Evolutionary conservation across 2,888 invertebrate genomes (phyloP).

Genomic region (Lymantria dispar): DNA sequence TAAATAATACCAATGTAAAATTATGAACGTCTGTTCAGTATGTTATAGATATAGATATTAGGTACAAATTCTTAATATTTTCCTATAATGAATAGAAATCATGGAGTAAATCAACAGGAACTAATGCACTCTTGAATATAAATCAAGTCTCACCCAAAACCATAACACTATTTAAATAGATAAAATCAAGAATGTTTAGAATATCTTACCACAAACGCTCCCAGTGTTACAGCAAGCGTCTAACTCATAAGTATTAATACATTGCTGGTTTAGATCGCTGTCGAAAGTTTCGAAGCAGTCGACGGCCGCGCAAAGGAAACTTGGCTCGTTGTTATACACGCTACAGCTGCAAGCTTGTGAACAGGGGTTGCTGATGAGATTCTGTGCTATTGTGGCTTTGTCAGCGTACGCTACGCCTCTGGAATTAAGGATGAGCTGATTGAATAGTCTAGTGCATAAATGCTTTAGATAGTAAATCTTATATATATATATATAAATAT

Average conservation of each 20-base stretch:
- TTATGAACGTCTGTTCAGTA: too few relatives aligned
- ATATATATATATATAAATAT: too few relatives aligned
- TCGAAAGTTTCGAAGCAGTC: slow-evolving; percentile 69
- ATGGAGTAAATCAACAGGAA: not conserved
- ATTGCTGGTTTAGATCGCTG: slow-evolving; percentile 53
- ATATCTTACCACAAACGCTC: slow-evolving; percentile 61
- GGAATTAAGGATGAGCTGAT: slow-evolving; percentile 28
- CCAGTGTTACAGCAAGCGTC: slow-evolving; percentile 67
- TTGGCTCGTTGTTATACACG: slow-evolving; percentile 40
- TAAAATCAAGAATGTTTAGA: not conserved
- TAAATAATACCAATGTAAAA: too few relatives aligned
- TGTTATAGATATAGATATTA: too few relatives aligned
- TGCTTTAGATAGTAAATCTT: too few relatives aligned
- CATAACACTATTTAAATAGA: too few relatives aligned
- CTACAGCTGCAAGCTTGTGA: slow-evolving; percentile 64
- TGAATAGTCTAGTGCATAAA: not conserved
- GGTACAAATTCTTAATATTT: too few relatives aligned
- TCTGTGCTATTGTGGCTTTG: slow-evolving; percentile 54
- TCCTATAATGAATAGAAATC: too few relatives aligned
- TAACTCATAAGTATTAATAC: slow-evolving; percentile 58
- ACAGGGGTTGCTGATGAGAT: slow-evolving; percentile 59
- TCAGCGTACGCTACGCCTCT: slow-evolving; percentile 61
- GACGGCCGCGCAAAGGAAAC: slow-evolving; percentile 67
- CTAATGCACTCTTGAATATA: not conserved
- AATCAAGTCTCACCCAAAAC: not conserved